A percentile compares a stretch with the other conserved stretches of the same genome.
Evolutionary conservation across 1,140 invertebrate genomes (phyloP).

Genomic region (Caenorhabditis brenneri): DNA sequence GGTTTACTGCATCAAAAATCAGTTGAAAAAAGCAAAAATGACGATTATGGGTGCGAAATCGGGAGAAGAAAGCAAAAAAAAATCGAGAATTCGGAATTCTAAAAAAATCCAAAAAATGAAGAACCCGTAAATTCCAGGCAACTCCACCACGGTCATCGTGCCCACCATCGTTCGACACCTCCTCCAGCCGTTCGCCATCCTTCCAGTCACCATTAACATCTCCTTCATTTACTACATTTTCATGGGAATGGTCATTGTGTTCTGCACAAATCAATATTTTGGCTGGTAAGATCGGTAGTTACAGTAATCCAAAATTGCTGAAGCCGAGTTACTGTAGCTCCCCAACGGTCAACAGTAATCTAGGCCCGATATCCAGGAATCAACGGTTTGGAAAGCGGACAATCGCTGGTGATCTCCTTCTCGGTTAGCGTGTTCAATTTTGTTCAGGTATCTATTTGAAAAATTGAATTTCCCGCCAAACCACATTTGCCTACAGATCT

Average conservation of each 20-base stretch:
- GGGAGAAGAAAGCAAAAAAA: too few species aligned
- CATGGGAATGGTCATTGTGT: constrained; percentile 97
- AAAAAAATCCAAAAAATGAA: neutral
- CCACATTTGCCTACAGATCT: too few species aligned
- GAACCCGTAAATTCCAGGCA: constrained; percentile 78
- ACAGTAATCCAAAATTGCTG: too few species aligned
- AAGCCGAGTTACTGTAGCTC: too few species aligned
- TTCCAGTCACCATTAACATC: constrained; percentile 74
- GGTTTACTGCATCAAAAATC: too few species aligned
- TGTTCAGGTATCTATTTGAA: too few species aligned
- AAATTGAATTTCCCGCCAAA: too few species aligned
- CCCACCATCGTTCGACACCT: constrained; percentile 82
- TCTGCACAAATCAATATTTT: constrained; percentile 99
- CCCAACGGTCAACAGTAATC: too few species aligned
- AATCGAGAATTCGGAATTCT: neutral
- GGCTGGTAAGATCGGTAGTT: too few species aligned
- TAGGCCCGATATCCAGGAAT: constrained; percentile 78
- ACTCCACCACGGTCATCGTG: constrained; percentile 89
- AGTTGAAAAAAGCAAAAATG: too few species aligned
- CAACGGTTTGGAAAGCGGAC: constrained; percentile 96
- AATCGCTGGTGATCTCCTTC: constrained; percentile 87
- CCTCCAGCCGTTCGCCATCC: constrained; percentile 76
- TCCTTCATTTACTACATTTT: constrained; percentile 89
- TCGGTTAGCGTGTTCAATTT: constrained; percentile 89
- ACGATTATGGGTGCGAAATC: too few species aligned